A percentile compares a stretch with the other conserved stretches of the same genome.
Evolutionary conservation across 2,797 vertebrate species (phyloP).

Genomic region (Lacerta bilineata): DNA sequence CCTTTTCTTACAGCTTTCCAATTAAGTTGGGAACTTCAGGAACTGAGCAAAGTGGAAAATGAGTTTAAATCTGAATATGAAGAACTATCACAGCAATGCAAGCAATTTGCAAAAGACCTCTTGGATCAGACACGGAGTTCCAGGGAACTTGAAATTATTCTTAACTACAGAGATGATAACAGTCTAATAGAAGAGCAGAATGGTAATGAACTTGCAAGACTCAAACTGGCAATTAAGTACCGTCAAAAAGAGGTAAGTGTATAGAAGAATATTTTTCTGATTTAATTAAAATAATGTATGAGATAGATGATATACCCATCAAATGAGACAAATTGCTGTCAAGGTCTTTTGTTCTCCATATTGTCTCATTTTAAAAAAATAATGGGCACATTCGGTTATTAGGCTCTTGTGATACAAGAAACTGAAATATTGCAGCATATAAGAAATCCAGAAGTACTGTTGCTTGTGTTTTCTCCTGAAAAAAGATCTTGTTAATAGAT

Average conservation of each 20-base stretch:
- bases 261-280: conserved; percentile 51
- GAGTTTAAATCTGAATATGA: conserved; percentile 98
- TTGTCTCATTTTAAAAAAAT: conserved; percentile 44
- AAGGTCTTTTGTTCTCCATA: conserved; percentile 35
- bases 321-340: conserved; percentile 48
- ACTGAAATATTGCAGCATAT: conserved; percentile 47
- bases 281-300: conserved; percentile 49
- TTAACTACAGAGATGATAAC: conserved; percentile 94
- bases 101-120: conserved; percentile 96
- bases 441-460: not conserved
- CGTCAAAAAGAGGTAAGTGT: conserved; percentile 94
- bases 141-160: conserved; percentile 94
- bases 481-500: not conserved
- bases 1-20: conserved; percentile 97
- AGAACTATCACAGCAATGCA: conserved; percentile 91
- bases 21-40: conserved; percentile 96
- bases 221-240: conserved; percentile 98
- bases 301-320: conserved; percentile 45
- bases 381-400: conserved; percentile 36
- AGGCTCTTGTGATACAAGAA: conserved; percentile 35
- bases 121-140: conserved; percentile 98
- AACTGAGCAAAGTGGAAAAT: conserved; percentile 96
- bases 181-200: conserved; percentile 91
- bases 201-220: conserved; percentile 90
- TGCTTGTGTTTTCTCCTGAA: not conserved